Percentiles rank a stretch among this genome's conserved stretches.
Conservation (phyloP, 1,140 invertebrate species). For the Drosophila tropicalis region DNA sequence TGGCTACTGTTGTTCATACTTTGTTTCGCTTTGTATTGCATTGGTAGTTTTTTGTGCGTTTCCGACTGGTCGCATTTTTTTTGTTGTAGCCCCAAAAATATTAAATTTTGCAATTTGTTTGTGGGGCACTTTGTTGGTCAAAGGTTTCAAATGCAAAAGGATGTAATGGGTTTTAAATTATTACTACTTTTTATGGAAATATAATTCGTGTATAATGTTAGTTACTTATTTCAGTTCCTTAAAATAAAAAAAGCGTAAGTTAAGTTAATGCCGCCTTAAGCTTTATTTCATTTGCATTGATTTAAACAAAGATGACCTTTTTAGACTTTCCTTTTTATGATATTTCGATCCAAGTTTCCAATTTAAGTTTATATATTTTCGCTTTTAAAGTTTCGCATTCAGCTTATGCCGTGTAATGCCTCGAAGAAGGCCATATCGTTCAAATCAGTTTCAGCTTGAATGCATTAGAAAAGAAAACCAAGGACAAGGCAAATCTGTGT, state of each 20-base stretch:
- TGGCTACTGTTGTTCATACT: not conserved
- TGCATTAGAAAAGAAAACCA: not conserved
- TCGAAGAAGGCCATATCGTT: not conserved
- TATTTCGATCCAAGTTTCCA: too few relatives aligned
- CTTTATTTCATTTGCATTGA: too few relatives aligned
- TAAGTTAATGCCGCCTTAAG: too few relatives aligned
- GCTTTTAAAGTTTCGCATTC: too few relatives aligned
- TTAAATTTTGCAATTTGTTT: conserved; percentile 51
- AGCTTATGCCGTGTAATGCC: not conserved
- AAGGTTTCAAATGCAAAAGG: not conserved
- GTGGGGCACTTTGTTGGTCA: conserved; percentile 27
- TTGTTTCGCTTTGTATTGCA: conserved; percentile 3
- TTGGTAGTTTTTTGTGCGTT: conserved; percentile 6
- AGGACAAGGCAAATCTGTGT: not conserved
- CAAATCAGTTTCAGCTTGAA: conserved; percentile 9
- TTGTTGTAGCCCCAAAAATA: conserved; percentile 22
- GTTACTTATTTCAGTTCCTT: too few relatives aligned
- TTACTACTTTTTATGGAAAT: too few relatives aligned
- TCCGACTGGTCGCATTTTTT: conserved; percentile 10
- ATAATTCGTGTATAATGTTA: too few relatives aligned
- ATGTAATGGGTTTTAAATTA: too few relatives aligned
- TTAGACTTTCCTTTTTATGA: too few relatives aligned
- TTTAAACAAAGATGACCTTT: too few relatives aligned
- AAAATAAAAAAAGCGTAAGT: too few relatives aligned
- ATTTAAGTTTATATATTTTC: too few relatives aligned